A percentile compares a stretch with the other conserved stretches of the same genome.
Evolutionary conservation across 2,797 vertebrate genomes (phyloP).

Genomic region (Emys orbicularis): DNA sequence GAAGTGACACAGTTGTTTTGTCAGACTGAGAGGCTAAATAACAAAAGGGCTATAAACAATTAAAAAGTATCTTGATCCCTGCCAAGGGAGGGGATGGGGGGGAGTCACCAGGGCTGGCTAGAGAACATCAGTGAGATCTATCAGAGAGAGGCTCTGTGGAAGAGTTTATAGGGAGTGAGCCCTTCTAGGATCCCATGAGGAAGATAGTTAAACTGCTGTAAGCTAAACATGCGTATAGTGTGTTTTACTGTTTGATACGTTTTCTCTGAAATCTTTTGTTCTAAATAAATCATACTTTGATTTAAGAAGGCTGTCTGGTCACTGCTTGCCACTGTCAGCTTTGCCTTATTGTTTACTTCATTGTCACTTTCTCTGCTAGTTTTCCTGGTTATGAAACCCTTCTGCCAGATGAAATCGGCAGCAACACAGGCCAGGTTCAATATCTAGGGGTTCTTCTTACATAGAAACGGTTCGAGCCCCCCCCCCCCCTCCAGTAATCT

Average conservation of each 20-base stretch:
- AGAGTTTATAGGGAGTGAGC: neutral
- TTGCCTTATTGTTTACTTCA: constrained; percentile 2
- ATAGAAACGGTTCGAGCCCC: neutral
- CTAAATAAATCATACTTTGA: neutral
- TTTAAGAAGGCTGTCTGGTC: neutral
- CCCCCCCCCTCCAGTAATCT: neutral
- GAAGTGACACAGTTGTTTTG: too few species aligned
- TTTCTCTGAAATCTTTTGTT: neutral
- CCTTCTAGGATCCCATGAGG: neutral
- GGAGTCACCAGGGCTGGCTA: too few species aligned
- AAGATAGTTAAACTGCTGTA: neutral
- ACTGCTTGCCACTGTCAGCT: neutral
- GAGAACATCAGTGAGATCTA: neutral
- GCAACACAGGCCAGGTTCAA: too few species aligned
- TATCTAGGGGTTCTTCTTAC: too few species aligned
- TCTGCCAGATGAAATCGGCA: too few species aligned
- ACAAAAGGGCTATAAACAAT: too few species aligned
- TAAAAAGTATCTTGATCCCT: neutral
- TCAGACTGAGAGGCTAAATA: too few species aligned
- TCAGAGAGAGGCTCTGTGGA: neutral
- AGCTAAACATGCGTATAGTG: neutral
- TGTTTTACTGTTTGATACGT: neutral
- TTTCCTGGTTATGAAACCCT: neutral
- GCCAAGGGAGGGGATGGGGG: neutral
- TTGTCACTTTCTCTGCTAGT: neutral